These are phyloP conservation scores for Harpegnathos saltator DNA, from an alignment of 1,140 invertebrate genomes.

Conservation along the genomic window DNA sequence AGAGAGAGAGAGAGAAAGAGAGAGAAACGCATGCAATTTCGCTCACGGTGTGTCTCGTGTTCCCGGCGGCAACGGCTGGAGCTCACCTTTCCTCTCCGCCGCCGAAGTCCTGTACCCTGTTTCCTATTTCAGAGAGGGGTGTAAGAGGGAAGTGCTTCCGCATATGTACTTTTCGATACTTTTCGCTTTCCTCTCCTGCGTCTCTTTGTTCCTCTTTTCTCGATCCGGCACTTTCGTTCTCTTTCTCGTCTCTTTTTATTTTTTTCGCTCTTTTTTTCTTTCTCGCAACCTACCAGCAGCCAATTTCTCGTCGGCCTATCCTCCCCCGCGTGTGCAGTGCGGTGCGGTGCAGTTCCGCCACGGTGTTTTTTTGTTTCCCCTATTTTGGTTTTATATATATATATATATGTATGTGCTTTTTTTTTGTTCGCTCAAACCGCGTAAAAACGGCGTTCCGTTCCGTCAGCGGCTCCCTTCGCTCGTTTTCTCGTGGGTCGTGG, in stretches of 20 bases:
- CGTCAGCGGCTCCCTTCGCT: constrained; percentile 18
- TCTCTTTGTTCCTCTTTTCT: not conserved
- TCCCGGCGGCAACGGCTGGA: constrained; percentile 61
- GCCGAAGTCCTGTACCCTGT: constrained; percentile 56
- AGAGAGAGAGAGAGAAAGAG: constrained; percentile 27
- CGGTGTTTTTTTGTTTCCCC: not conserved
- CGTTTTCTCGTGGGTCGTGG: constrained; percentile 40
- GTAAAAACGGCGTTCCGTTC: not conserved
- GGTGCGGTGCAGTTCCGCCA: constrained; percentile 16
- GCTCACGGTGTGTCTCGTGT: constrained; percentile 77
- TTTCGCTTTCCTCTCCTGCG: not conserved
- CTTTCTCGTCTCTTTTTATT: not conserved
- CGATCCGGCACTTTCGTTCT: not conserved
- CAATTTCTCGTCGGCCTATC: constrained; percentile 30
- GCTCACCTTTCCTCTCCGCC: constrained; percentile 31
- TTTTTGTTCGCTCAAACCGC: too few species aligned
- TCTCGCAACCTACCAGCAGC: constrained; percentile 2
- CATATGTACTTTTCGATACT: constrained; percentile 14
- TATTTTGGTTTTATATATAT: too few species aligned
- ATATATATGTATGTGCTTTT: too few species aligned
- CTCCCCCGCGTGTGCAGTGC: constrained; percentile 9
- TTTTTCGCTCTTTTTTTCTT: not conserved
- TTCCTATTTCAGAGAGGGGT: constrained; percentile 53
- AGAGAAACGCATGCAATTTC: constrained; percentile 76
- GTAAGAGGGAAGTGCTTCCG: constrained; percentile 48